phyloP scores from a whole-genome alignment of 2,797 vertebrate genomes.

The Gastrophryne carolinensis region DNA sequence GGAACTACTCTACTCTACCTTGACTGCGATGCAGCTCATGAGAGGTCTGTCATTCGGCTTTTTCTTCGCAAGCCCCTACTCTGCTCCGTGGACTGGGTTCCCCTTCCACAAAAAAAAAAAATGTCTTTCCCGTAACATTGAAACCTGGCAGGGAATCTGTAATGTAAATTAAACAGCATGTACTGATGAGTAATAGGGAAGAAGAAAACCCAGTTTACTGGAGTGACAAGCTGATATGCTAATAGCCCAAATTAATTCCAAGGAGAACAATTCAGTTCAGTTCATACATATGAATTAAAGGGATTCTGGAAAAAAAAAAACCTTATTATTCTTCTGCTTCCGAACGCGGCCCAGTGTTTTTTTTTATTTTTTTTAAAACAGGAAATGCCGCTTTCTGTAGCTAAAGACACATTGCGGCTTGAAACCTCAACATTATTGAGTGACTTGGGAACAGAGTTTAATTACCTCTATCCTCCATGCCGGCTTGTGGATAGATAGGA shows the following conservation, averaged over 20 bases:
- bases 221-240: neutral
- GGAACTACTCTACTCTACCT: too few relatives aligned
- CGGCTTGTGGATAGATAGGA: constrained; percentile 60
- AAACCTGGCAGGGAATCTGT: neutral
- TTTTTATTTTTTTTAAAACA: constrained; percentile 57
- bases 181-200: neutral
- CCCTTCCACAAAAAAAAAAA: too few relatives aligned
- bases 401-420: constrained; percentile 41
- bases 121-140: too few relatives aligned
- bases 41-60: too few relatives aligned
- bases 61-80: too few relatives aligned
- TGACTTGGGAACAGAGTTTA: constrained; percentile 65
- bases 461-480: constrained; percentile 59
- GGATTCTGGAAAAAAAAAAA: neutral
- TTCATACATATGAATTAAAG: constrained; percentile 28
- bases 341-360: constrained; percentile 46
- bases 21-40: too few relatives aligned
- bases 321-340: constrained; percentile 3
- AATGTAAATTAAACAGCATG: neutral
- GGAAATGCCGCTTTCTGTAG: constrained; percentile 36
- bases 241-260: neutral
- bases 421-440: constrained; percentile 61
- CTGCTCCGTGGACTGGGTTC: too few relatives aligned
- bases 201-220: neutral
- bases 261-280: neutral